Conservation (phyloP, 2,797 vertebrate species). For the Coccyzus lansbergi region DNA sequence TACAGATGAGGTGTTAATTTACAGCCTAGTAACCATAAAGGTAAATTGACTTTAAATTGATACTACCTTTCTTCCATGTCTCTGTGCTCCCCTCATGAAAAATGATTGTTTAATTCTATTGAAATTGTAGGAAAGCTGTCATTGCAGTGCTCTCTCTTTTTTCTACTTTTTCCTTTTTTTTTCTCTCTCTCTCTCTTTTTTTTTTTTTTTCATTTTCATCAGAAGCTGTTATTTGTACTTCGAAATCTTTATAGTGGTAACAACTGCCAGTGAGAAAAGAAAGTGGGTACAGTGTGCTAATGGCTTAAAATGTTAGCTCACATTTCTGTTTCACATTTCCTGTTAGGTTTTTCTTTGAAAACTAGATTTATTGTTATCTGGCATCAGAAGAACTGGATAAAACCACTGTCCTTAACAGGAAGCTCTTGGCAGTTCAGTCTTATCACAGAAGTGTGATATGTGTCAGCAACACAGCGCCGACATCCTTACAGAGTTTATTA, state of each 20-base stretch:
- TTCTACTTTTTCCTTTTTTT: too few species aligned
- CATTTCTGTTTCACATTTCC: neutral
- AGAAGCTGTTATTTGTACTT: neutral
- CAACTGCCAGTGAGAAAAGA: neutral
- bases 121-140: neutral
- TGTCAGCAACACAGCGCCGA: neutral
- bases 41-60: slow-evolving; percentile 18
- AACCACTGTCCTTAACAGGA: neutral
- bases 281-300: neutral
- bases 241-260: neutral
- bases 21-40: neutral
- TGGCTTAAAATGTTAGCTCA: neutral
- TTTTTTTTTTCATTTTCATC: neutral
- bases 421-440: neutral
- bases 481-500: neutral
- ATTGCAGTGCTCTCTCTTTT: neutral
- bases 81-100: neutral
- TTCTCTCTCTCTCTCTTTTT: too few species aligned
- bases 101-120: neutral
- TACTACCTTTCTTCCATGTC: neutral
- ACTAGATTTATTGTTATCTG: neutral
- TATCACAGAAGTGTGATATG: neutral
- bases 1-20: neutral
- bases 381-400: neutral
- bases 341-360: neutral